Evolutionary conservation across 2,797 vertebrate species (phyloP).

Genomic region (Amblyopsis hoosieri): DNA sequence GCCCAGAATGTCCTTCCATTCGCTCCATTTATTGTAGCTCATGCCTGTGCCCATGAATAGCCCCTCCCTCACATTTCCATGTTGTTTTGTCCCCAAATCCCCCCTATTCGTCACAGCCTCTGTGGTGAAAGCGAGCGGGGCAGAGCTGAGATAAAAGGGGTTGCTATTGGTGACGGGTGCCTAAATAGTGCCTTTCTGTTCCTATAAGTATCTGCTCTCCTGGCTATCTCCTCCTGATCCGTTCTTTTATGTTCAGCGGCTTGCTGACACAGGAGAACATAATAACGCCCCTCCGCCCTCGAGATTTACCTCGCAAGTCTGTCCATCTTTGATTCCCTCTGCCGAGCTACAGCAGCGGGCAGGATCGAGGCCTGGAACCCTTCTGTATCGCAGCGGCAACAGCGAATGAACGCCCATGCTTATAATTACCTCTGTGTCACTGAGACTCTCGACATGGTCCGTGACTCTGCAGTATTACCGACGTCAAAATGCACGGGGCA

Average conservation of each 20-base stretch:
- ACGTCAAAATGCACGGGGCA: conserved; percentile 39
- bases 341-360: conserved; percentile 27
- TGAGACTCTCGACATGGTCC: conserved; percentile 48
- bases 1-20: conserved; percentile 1
- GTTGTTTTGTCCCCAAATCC: too few species aligned
- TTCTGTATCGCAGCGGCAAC: conserved; percentile 33
- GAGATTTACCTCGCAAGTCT: conserved; percentile 15
- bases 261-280: conserved; percentile 4
- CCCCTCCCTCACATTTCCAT: neutral
- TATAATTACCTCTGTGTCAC: conserved; percentile 59
- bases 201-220: conserved; percentile 9
- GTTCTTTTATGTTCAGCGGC: neutral
- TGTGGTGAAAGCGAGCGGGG: conserved; percentile 26
- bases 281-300: conserved; percentile 44
- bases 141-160: conserved; percentile 19
- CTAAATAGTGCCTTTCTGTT: conserved; percentile 15
- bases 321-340: conserved; percentile 11
- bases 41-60: too few species aligned
- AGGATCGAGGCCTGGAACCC: conserved; percentile 16
- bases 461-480: conserved; percentile 35
- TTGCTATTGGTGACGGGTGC: conserved; percentile 17
- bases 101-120: neutral
- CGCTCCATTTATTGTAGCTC: neutral
- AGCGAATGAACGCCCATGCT: conserved; percentile 41
- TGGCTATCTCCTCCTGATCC: neutral